phyloP scores from a whole-genome alignment of 2,113 vertebrate genomes.

The Colius striatus region DNA sequence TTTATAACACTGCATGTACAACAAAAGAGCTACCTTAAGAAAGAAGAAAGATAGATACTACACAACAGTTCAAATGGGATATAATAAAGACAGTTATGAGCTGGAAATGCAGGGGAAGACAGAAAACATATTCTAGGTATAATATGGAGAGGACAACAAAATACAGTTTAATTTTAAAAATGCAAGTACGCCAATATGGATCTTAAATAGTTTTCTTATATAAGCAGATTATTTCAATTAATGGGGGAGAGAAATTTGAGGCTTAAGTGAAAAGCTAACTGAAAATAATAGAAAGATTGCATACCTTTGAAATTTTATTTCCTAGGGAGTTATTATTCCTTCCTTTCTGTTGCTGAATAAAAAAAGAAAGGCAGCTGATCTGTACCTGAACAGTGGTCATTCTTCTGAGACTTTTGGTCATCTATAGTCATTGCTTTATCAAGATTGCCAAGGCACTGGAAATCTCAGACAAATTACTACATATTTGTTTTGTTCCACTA shows the following conservation, averaged over 20 bases:
- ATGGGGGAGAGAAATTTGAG: not conserved
- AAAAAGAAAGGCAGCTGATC: not conserved
- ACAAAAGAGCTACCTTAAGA: not conserved
- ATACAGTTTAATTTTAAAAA: not conserved
- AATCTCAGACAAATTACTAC: not conserved
- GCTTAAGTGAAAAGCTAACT: not conserved
- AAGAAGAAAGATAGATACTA: not conserved
- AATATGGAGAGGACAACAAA: not conserved
- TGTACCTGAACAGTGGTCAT: not conserved
- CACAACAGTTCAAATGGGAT: not conserved
- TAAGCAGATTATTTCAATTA: not conserved
- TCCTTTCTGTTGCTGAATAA: not conserved
- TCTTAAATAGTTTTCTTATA: not conserved
- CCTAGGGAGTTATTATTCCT: constrained; percentile 16
- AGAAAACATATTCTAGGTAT: not conserved
- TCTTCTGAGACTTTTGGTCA: not conserved
- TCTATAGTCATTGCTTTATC: not conserved
- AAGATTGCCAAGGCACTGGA: not conserved
- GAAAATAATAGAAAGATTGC: not conserved
- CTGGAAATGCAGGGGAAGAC: not conserved
- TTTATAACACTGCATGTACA: not conserved
- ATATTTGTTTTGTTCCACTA: not conserved
- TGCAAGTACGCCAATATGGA: not conserved
- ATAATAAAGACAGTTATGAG: not conserved
- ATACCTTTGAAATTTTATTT: constrained; percentile 39